Conservation (phyloP, 53 echinoderm and acorn worm species). For the Holothuria leucospilota region DNA sequence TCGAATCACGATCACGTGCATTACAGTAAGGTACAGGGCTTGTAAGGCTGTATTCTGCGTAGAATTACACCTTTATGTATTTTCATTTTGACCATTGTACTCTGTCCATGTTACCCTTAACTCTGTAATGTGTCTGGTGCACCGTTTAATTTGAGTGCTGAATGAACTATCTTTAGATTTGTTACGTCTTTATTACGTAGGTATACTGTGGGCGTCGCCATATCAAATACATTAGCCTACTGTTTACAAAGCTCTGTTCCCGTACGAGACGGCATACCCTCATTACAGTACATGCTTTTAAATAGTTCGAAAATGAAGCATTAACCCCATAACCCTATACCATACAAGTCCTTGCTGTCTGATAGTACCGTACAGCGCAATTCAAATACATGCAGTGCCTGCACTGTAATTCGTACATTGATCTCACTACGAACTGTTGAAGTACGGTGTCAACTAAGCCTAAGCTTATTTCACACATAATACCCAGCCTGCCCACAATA, state of each 20-base stretch:
- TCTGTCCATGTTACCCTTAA: not conserved
- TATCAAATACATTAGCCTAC: conserved; percentile 18
- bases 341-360: too few species aligned
- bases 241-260: conserved; percentile 30
- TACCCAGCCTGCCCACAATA: too few species aligned
- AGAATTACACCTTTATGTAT: not conserved
- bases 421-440: too few species aligned
- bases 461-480: too few species aligned
- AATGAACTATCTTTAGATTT: conserved; percentile 25
- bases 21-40: not conserved
- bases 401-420: too few species aligned
- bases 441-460: too few species aligned
- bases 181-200: conserved; percentile 45
- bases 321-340: too few species aligned
- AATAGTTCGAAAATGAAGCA: too few species aligned
- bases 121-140: not conserved
- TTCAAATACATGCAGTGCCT: too few species aligned
- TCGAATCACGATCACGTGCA: conserved; percentile 22
- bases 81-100: not conserved
- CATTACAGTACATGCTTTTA: too few species aligned
- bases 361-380: too few species aligned
- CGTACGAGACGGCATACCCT: too few species aligned
- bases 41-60: not conserved
- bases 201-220: conserved; percentile 52
- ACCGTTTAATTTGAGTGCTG: not conserved